Percentiles rank a stretch among this genome's conserved stretches.
These are phyloP conservation scores for Cecidostiba fungosa DNA, from an alignment of 2,888 invertebrate species.

Conservation along the genomic window DNA sequence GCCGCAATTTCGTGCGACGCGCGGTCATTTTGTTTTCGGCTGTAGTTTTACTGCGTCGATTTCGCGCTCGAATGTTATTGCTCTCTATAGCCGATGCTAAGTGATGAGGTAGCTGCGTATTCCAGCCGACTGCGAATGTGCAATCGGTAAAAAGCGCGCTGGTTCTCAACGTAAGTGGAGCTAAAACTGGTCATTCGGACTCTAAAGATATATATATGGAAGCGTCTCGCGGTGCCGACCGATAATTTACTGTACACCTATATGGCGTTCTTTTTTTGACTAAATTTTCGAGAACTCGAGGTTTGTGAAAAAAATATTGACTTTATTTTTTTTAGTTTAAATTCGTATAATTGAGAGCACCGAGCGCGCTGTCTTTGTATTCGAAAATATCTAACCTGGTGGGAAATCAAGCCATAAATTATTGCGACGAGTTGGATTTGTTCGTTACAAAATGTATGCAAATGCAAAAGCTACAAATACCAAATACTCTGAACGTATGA, in stretches of 20 bases:
- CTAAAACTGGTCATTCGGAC: background rate
- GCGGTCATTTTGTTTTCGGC: background rate
- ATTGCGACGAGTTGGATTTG: slow-evolving; percentile 21
- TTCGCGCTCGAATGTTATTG: slow-evolving; percentile 5
- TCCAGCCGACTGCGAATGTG: background rate
- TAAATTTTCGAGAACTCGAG: background rate
- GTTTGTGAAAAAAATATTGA: background rate
- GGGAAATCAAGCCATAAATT: background rate
- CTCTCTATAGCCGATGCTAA: slow-evolving; percentile 1
- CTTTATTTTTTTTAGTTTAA: background rate
- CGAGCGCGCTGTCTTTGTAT: background rate
- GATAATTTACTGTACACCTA: background rate
- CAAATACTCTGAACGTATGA: slow-evolving; percentile 19
- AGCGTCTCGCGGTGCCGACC: background rate
- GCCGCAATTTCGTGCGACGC: slow-evolving; percentile 38
- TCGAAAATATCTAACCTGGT: background rate
- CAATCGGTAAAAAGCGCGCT: slow-evolving; percentile 8
- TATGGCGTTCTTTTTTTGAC: background rate
- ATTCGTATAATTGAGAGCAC: background rate
- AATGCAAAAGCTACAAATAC: slow-evolving; percentile 18
- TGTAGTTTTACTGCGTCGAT: background rate
- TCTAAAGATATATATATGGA: background rate
- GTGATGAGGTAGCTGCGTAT: background rate
- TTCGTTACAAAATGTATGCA: slow-evolving; percentile 38
- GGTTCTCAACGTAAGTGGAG: background rate